Percentiles rank a stretch among this genome's conserved stretches.
Evolutionary conservation across 2,797 vertebrate species (phyloP).

Genomic region (Hozukius guyotensis): DNA sequence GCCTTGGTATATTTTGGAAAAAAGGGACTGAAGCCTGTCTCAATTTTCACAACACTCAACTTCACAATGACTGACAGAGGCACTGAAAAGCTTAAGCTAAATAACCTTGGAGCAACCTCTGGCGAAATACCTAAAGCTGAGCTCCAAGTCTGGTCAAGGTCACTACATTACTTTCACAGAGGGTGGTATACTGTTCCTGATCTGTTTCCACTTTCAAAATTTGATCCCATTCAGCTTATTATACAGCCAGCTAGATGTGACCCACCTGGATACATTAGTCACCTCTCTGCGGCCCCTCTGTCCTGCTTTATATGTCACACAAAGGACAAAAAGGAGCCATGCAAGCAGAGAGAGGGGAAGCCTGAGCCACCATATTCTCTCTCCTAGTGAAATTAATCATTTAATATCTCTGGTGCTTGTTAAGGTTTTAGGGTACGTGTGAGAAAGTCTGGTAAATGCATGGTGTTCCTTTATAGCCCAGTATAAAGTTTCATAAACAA

Average conservation of each 20-base stretch:
- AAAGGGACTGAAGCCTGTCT: slow-evolving; percentile 18
- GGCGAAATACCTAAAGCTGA: slow-evolving; percentile 58
- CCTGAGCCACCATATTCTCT: slow-evolving; percentile 32
- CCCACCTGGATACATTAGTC: slow-evolving; percentile 76
- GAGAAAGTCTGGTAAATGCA: slow-evolving; percentile 33
- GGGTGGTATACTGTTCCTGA: slow-evolving; percentile 50
- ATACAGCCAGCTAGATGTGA: slow-evolving; percentile 61
- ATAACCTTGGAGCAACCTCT: slow-evolving; percentile 69
- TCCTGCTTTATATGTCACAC: slow-evolving; percentile 50
- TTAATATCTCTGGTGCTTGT: slow-evolving; percentile 41
- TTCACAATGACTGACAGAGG: slow-evolving; percentile 21
- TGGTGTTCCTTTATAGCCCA: slow-evolving; percentile 16
- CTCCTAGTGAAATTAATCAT: slow-evolving; percentile 53
- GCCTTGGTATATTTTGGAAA: slow-evolving; percentile 14
- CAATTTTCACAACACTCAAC: slow-evolving; percentile 33
- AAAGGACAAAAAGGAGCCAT: slow-evolving; percentile 65
- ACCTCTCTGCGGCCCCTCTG: slow-evolving; percentile 55
- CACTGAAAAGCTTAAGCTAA: slow-evolving; percentile 44
- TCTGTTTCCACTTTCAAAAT: slow-evolving; percentile 70
- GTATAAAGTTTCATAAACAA: slow-evolving; percentile 16
- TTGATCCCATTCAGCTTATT: slow-evolving; percentile 75
- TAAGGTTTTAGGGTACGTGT: slow-evolving; percentile 28
- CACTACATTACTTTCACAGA: slow-evolving; percentile 57
- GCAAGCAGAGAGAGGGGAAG: slow-evolving; percentile 46
- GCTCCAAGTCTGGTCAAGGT: slow-evolving; percentile 68